Evolutionary conservation across 2,797 vertebrate species (phyloP), one percentile per base, ranked within the genome.

Genomic region (Microctenopoma steveboyesi): DNA sequence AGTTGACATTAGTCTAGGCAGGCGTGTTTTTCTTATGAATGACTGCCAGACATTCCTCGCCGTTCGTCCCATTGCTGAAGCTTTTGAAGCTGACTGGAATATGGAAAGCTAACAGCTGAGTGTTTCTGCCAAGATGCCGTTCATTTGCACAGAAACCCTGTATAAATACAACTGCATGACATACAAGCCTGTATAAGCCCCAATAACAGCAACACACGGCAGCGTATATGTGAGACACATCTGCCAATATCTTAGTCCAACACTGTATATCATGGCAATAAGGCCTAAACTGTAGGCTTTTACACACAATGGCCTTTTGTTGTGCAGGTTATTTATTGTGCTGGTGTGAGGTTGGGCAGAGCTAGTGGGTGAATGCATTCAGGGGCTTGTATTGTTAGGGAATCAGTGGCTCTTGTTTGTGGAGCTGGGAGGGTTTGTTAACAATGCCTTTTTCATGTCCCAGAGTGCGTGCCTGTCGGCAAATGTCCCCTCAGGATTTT

Each of bases 361-460:
- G 85, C 86, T 84, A 81, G 84, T 88, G 88, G 84, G 82, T 91
- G 86, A 88, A 85, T 84, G 88, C 83, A 87, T 86, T 89, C 88
- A 91, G 90, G 90, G 91, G 89, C 88, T 87, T 78, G 82, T 86
- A 89, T 92, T 91, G 88, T 92, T 90, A 84, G 88, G 72, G 89
- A 92, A 90, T 91, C 88, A 86, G 86, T 85, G 78, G 87, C 84
- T 89, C 85, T 91, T 91, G 87, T 91, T 90, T 90, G 90, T 86
- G 89, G 86, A 83, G 88, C 90, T 78, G 88, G 88, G 81, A 84
- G 86, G 80, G 74, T 89, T 90, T 87, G 90, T 90, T 92, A 91
- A 93, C 92, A 92, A 91, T 91, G 89, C 79, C 85, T 88, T 87
- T 88, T 92, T 93, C 90, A 90, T 92, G 88, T 89, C 86, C 83